phyloP scores from a whole-genome alignment of 2,888 invertebrate genomes.

The Agriopis aurantiaria region DNA sequence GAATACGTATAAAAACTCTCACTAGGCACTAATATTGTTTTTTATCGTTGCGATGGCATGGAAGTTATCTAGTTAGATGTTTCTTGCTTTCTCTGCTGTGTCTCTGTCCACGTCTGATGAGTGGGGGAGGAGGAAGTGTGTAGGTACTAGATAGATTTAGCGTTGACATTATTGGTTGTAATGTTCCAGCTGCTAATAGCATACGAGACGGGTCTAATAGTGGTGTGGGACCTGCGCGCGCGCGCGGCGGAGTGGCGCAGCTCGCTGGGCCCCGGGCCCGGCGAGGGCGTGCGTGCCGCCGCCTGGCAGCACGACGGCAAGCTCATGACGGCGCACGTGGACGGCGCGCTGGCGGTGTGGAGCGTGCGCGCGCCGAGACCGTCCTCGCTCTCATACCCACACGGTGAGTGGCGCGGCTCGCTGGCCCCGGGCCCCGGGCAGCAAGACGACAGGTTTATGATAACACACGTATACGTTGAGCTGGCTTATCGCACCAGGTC shows the following conservation, averaged over 20 bases:
- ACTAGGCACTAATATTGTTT: too few species aligned
- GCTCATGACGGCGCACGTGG: conserved; percentile 98
- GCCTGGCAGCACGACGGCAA: conserved; percentile 99
- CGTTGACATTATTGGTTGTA: not conserved
- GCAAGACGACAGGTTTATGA: too few species aligned
- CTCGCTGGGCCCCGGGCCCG: conserved; percentile 90
- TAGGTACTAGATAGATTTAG: not conserved
- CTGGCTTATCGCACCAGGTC: too few species aligned
- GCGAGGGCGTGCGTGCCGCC: conserved; percentile 93
- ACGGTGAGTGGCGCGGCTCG: conserved; percentile 88
- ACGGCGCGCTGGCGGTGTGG: conserved; percentile 99
- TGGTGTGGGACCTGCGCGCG: conserved; percentile 97
- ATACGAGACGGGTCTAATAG: conserved; percentile 97
- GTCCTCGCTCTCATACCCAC: conserved; percentile 94
- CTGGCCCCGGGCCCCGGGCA: too few species aligned
- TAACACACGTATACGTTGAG: too few species aligned
- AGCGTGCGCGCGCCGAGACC: conserved; percentile 93
- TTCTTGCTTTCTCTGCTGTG: too few species aligned
- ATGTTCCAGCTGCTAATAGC: conserved; percentile 95
- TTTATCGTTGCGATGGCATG: too few species aligned
- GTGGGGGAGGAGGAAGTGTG: too few species aligned
- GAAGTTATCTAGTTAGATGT: too few species aligned
- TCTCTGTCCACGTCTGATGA: too few species aligned
- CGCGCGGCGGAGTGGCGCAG: conserved; percentile 95
- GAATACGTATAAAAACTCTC: too few species aligned